Percentiles rank a stretch among this genome's conserved stretches.
Conservation (phyloP, 2,888 invertebrate species). For the Lamellibrachia columna region DNA sequence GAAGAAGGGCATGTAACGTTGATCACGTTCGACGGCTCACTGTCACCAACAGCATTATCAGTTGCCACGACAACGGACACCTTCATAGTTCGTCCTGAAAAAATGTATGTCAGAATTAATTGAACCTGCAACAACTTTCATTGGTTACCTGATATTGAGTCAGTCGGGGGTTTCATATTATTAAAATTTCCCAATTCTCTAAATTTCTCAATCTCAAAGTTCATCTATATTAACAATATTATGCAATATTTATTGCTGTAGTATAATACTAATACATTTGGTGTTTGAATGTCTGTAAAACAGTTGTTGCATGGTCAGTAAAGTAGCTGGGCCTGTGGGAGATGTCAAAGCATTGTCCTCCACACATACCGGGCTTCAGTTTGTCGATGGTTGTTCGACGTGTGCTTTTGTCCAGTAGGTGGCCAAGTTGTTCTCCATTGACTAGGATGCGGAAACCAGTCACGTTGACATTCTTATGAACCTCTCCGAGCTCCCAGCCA, state of each 20-base stretch:
- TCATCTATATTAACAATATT: too few species aligned
- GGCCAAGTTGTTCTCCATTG: slow-evolving; percentile 60
- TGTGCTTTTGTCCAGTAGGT: slow-evolving; percentile 49
- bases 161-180: too few species aligned
- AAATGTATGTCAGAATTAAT: not conserved
- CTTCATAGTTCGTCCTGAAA: slow-evolving; percentile 45
- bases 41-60: slow-evolving; percentile 52
- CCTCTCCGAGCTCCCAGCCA: slow-evolving; percentile 56
- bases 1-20: slow-evolving; percentile 53
- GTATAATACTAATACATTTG: too few species aligned
- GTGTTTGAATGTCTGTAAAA: too few species aligned
- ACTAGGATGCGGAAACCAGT: slow-evolving; percentile 62
- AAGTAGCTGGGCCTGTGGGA: too few species aligned
- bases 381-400: slow-evolving; percentile 62
- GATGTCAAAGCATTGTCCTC: not conserved
- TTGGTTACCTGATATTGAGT: too few species aligned
- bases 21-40: slow-evolving; percentile 35
- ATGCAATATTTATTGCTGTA: too few species aligned
- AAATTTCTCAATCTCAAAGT: too few species aligned
- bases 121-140: not conserved
- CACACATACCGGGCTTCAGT: slow-evolving; percentile 54
- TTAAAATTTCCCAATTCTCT: too few species aligned
- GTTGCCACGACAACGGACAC: slow-evolving; percentile 59
- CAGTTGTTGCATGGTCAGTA: too few species aligned
- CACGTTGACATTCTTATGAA: slow-evolving; percentile 54